Evolutionary conservation across 2,888 invertebrate species (phyloP).

Genomic region (Phaedon cochleariae): DNA sequence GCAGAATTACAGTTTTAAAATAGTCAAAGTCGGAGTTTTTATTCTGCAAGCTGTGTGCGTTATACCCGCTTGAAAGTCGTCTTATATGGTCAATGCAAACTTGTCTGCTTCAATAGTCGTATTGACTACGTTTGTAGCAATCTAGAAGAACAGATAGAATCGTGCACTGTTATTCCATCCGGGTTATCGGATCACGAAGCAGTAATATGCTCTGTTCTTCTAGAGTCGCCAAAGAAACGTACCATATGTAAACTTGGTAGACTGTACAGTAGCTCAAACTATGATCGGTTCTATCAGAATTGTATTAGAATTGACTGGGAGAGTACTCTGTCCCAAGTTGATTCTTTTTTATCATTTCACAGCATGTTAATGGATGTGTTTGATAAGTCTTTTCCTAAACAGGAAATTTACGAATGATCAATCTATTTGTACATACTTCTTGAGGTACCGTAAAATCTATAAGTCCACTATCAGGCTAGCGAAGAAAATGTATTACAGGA

Average conservation of each 20-base stretch:
- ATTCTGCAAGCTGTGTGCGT: background rate
- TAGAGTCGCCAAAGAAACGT: background rate
- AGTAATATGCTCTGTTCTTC: background rate
- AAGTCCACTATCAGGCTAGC: background rate
- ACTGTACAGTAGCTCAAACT: background rate
- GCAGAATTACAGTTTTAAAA: too few relatives aligned
- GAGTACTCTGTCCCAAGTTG: background rate
- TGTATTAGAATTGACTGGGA: background rate
- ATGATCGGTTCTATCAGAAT: slow-evolving; percentile 3
- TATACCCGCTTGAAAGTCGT: background rate
- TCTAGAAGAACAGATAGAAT: background rate
- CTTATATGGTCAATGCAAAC: background rate
- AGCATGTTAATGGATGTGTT: background rate
- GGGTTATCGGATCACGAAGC: slow-evolving; percentile 11
- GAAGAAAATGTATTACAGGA: background rate
- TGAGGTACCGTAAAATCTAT: background rate
- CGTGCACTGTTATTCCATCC: slow-evolving; percentile 4
- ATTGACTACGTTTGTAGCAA: slow-evolving; percentile 12
- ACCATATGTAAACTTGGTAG: background rate
- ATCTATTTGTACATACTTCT: background rate
- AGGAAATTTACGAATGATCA: background rate
- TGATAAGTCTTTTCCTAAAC: background rate
- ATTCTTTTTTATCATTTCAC: background rate
- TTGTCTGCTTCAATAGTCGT: background rate
- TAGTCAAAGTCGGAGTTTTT: too few relatives aligned